These are phyloP conservation scores for Andrena hattorfiana DNA, from an alignment of 2,888 invertebrate species.

Conservation along the genomic window DNA sequence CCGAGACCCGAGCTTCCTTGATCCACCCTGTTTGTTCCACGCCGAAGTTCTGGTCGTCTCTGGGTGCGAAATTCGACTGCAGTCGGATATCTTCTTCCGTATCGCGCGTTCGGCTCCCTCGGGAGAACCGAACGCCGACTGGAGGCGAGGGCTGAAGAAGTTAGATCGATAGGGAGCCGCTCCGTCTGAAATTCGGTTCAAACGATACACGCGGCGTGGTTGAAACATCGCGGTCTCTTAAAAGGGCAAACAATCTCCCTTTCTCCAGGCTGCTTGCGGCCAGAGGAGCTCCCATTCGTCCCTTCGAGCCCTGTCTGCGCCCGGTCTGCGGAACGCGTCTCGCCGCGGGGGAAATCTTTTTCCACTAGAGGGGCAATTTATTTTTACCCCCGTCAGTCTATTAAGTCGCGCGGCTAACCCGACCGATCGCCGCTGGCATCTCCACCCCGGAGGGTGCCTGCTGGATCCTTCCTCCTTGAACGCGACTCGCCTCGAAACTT, in stretches of 20 bases:
- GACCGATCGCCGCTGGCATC: background rate
- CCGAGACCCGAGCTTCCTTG: background rate
- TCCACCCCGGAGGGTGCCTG: background rate
- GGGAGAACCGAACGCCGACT: background rate
- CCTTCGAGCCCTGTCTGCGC: conserved; percentile 37
- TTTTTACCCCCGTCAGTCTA: conserved; percentile 42
- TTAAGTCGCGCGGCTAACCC: conserved; percentile 42
- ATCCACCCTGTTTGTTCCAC: background rate
- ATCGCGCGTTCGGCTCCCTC: background rate
- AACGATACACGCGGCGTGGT: conserved; percentile 8
- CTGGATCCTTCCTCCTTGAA: background rate
- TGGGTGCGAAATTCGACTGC: conserved; percentile 1
- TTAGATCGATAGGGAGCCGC: conserved; percentile 8
- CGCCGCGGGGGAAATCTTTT: conserved; percentile 59
- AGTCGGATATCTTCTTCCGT: background rate
- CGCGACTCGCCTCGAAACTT: background rate
- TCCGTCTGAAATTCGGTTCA: conserved; percentile 36
- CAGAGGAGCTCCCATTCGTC: conserved; percentile 14
- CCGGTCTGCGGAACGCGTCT: conserved; percentile 42
- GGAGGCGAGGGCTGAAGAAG: background rate
- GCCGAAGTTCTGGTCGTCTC: conserved; percentile 8
- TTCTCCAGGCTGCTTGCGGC: conserved; percentile 23
- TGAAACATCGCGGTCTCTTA: conserved; percentile 48
- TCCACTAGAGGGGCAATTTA: conserved; percentile 39
- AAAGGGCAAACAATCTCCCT: conserved; percentile 54